Evolutionary conservation across 1,140 invertebrate species (phyloP).

Genomic region (Drosophila burlai): DNA sequence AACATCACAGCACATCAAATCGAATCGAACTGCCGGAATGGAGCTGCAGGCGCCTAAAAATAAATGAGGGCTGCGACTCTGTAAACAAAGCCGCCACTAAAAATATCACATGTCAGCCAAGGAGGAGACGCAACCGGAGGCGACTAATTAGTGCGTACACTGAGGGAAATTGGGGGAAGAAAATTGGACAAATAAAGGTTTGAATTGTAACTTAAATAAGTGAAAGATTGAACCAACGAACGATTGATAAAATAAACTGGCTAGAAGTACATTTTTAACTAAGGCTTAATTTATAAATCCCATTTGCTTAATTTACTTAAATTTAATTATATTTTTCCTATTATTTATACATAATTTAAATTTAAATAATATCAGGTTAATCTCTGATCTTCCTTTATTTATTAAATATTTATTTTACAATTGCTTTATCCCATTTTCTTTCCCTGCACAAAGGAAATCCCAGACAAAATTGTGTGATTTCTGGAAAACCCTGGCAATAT

Average conservation of each 20-base stretch:
- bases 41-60: conserved; percentile 63
- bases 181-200: background rate
- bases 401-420: too few species aligned
- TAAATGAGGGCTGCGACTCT: conserved; percentile 43
- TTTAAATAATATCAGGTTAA: background rate
- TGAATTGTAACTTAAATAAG: background rate
- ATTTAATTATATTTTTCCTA: too few species aligned
- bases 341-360: background rate
- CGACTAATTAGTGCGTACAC: conserved; percentile 62
- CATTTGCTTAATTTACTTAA: too few species aligned
- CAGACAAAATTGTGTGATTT: background rate
- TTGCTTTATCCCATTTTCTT: background rate
- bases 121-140: conserved; percentile 34
- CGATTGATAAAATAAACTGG: background rate
- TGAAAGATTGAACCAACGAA: background rate
- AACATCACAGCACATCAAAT: conserved; percentile 29
- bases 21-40: conserved; percentile 37
- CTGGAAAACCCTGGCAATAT: conserved; percentile 16
- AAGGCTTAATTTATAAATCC: too few species aligned
- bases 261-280: too few species aligned
- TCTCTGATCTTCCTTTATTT: background rate
- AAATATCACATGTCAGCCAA: conserved; percentile 72
- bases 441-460: conserved; percentile 7
- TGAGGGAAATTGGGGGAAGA: background rate
- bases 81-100: conserved; percentile 72